Base-by-base conservation (phyloP, 1,140 invertebrate genomes). In the Heliconius congener region DNA sequence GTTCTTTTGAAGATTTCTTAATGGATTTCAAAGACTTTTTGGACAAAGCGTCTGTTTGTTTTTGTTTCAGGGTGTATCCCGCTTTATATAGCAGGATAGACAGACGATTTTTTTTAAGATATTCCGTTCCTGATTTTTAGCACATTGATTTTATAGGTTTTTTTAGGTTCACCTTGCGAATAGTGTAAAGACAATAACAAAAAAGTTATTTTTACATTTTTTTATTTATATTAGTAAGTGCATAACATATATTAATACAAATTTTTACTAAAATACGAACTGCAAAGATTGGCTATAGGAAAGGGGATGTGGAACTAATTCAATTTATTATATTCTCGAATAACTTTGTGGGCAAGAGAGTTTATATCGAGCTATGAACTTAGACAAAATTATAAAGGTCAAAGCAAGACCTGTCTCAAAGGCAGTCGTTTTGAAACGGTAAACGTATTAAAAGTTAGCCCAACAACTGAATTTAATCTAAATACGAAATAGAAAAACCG, bases 261-360 rank as follows among this genome's bases (percentile, higher is more conserved):
- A 1, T 27, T 57, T n/a, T 57, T 57, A 23, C 55, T 23, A 57
- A 19, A 55, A 13, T 18, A 8, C 19, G 19, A 57, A 2, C 6
- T 57, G 8, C 11, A 66, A 66, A 66, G 60, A 74, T 74, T 46
- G 30, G 30, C 55, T 76, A 46, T 76, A 66, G 42, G 66, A 39
- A 30, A 76, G 60, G 60, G 60, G 23, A 50, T 70, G 23, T 16
- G 30, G 75, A 71, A 52, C 13, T 77, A 77, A 77, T 77, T 77
- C 16, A 77, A 77, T 71, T 70, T 77, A n/a, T 77, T 71, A 77
- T 71, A 71, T 71, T 71, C 70, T 71, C 76, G 46, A 52, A 76
- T 76, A 76, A 76, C 75, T 76, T 76, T 76, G 66, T 34, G 42
- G 34, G 37, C 27, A 70, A 77, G 18, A 77, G 18, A 60, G 30